Conservation (phyloP, 2,113 vertebrate genomes). For the Synchiropus splendidus region DNA sequence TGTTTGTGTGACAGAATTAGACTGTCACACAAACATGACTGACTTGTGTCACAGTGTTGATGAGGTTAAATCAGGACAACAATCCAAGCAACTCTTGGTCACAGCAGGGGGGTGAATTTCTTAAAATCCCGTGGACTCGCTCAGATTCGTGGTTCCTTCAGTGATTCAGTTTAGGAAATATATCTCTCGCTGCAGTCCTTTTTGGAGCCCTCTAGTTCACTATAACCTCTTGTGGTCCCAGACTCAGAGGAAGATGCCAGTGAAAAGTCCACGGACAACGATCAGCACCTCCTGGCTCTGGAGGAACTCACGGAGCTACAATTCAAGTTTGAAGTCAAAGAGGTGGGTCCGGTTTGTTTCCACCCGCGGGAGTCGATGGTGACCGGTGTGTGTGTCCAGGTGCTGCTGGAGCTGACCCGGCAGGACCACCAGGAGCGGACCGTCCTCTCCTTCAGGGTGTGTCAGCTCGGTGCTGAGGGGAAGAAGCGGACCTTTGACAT, state of each 20-base stretch:
- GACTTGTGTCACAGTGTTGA: no score
- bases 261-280: constrained; percentile 49
- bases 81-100: no score
- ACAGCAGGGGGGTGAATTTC: no score
- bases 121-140: no score
- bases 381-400: constrained; percentile 53
- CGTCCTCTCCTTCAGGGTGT: constrained; percentile 73
- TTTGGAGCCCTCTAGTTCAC: no score
- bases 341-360: constrained; percentile 49
- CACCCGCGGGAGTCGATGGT: neutral
- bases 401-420: constrained; percentile 80
- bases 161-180: neutral
- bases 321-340: constrained; percentile 89
- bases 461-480: constrained; percentile 82
- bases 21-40: no score
- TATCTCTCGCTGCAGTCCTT: no score
- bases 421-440: constrained; percentile 75
- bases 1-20: no score
- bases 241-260: constrained; percentile 63
- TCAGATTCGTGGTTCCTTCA: no score
- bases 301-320: constrained; percentile 81
- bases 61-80: no score
- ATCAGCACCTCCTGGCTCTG: constrained; percentile 21
- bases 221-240: no score
- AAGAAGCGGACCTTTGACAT: constrained; percentile 76